Evolutionary conservation across 2,113 vertebrate species (phyloP).

Genomic region (Nothoprocta pentlandii): DNA sequence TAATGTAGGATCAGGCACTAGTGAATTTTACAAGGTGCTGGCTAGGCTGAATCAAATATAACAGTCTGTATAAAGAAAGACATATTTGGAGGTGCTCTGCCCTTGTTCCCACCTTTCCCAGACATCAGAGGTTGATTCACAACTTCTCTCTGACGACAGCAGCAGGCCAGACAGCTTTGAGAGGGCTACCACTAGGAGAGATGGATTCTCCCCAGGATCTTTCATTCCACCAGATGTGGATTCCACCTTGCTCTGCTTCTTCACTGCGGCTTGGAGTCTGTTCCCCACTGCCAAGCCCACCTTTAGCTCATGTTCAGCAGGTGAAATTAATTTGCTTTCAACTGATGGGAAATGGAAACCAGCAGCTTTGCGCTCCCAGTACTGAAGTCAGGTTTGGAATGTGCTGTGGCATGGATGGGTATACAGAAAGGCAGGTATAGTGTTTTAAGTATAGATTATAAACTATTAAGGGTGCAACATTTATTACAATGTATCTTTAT

Average conservation of each 20-base stretch:
- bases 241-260: background rate
- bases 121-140: accelerated
- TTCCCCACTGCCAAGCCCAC: background rate
- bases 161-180: background rate
- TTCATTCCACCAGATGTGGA: background rate
- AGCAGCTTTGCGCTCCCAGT: slow-evolving; percentile 36
- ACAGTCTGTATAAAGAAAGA: background rate
- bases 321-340: background rate
- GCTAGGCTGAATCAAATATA: background rate
- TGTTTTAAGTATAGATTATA: slow-evolving; percentile 65
- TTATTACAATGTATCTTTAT: slow-evolving; percentile 89
- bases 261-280: background rate
- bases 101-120: background rate
- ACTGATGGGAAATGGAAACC: background rate
- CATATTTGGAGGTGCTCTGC: accelerated
- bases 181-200: background rate
- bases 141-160: accelerated
- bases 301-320: background rate
- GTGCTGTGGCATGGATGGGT: slow-evolving; percentile 44
- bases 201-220: background rate
- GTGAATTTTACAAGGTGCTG: accelerated
- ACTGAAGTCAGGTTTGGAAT: slow-evolving; percentile 36
- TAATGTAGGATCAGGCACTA: accelerated
- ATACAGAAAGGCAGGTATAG: slow-evolving; percentile 54
- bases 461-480: slow-evolving; percentile 81